Base-by-base conservation (phyloP, 2,888 invertebrate genomes). In the Drosophila stalkeri region DNA sequence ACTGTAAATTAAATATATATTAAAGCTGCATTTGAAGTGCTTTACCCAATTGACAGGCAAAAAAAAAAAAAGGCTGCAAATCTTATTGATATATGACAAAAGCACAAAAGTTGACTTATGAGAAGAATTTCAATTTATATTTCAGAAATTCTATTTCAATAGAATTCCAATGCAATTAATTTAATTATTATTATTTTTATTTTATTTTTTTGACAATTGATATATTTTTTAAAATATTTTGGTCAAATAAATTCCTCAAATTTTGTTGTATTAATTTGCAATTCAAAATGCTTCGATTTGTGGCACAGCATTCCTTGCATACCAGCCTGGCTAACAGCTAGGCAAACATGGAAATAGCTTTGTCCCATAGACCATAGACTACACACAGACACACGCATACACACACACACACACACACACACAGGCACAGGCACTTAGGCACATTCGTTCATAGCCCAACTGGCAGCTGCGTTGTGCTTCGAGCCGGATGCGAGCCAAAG, bases 401-500 rank as follows among this genome's bases (percentile, higher is more conserved):
- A 20, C 49, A 41, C 41, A n/a, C n/a, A 39, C 9, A 11, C 20
- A 16, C 33, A 47, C 20, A 18, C 23, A n/a, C 14, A 46, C 35
- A 14, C 35, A 18, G 27, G 23, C n/a, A 11, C 20, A 56, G 1
- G 8, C 27, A 46, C 7, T 18, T 4, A 5, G 11, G 18, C 4
- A 1, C 11, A 46, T 12, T 18, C 12, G 3, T 20, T 16, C 35
- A 55, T 5, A 11, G 31, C 18, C 11, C 33, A 51, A 54, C 57
- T 47, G 66, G 14, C 9, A 31, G 51, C 64, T 64, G 65, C 56
- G 44, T 31, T 52, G 55, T 69, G 61, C 65, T 37, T 33, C 70
- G 23, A 70, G 70, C 23, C 39, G 64, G 75, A 75, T 61, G 57
- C 16, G 20, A 35, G 23, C n/a, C 49, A 43, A 51, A 46, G 23